Percentiles rank a stretch among this genome's conserved stretches.
These are phyloP conservation scores for Cossypha niveicapilla DNA, from an alignment of 2,797 vertebrate genomes.

Conservation along the genomic window DNA sequence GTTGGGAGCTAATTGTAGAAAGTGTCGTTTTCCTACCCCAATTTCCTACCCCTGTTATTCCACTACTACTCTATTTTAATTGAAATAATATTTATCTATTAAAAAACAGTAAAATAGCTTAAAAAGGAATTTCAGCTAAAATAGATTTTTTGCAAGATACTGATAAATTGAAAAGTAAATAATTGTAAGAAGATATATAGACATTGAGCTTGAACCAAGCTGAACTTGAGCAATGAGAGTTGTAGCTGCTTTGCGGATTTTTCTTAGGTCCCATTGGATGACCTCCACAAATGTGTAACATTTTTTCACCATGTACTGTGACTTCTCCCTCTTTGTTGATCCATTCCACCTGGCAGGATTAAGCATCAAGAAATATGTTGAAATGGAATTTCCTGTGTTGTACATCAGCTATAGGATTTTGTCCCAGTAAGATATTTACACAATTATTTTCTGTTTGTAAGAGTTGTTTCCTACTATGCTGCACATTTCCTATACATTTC, in stretches of 20 bases:
- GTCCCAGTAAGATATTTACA: slow-evolving; percentile 2
- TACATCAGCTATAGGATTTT: slow-evolving; percentile 27
- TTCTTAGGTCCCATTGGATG: not conserved
- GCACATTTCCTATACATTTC: not conserved
- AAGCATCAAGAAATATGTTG: slow-evolving; percentile 44
- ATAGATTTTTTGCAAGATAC: not conserved
- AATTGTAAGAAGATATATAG: not conserved
- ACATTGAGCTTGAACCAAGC: not conserved
- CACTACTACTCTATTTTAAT: not conserved
- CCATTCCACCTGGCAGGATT: slow-evolving; percentile 52
- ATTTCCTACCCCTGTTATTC: not conserved
- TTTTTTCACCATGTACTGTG: slow-evolving; percentile 2
- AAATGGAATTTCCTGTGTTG: slow-evolving; percentile 58
- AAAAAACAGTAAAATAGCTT: not conserved
- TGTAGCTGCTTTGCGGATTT: not conserved
- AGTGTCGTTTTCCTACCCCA: not conserved
- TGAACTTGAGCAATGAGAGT: not conserved
- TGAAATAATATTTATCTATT: not conserved
- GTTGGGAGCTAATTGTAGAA: not conserved
- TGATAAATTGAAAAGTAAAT: not conserved
- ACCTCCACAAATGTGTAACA: not conserved
- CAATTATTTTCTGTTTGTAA: slow-evolving; percentile 19
- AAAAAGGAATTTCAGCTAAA: not conserved
- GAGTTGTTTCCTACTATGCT: not conserved
- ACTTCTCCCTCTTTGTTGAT: slow-evolving; percentile 44